These are phyloP conservation scores for Leptarthrus brevirostris DNA, from an alignment of 2,888 invertebrate species.

Conservation along the genomic window DNA sequence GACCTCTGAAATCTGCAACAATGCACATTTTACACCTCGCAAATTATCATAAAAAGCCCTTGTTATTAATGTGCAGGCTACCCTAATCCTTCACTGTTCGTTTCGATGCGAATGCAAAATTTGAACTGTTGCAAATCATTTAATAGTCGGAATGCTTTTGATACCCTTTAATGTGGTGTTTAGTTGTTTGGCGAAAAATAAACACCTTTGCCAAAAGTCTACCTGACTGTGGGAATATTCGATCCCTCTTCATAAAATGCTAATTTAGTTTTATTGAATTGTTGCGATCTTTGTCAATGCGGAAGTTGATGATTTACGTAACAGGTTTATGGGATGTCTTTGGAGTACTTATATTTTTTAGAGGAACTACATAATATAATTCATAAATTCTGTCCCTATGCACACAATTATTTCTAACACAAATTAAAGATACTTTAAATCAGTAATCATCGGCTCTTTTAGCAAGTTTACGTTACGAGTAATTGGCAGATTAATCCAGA, in stretches of 20 bases:
- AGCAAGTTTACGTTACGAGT: no score
- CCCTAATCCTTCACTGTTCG: slow-evolving; percentile 10
- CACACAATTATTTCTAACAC: no score
- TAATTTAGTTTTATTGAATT: slow-evolving; percentile 15
- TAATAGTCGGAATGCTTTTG: slow-evolving; percentile 18
- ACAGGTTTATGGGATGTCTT: not conserved
- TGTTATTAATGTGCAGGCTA: slow-evolving; percentile 15
- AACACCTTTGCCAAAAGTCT: slow-evolving; percentile 20
- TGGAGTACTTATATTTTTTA: no score
- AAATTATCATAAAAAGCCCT: slow-evolving; percentile 52
- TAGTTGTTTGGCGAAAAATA: slow-evolving; percentile 1
- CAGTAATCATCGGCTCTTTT: no score
- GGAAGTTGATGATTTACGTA: slow-evolving; percentile 2
- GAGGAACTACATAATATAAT: no score
- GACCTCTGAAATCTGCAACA: slow-evolving; percentile 49
- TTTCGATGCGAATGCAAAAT: no score
- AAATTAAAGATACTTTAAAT: no score
- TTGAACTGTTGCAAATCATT: slow-evolving; percentile 48
- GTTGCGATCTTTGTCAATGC: not conserved
- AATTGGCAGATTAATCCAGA: no score
- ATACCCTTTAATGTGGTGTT: slow-evolving; percentile 20
- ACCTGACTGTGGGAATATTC: slow-evolving; percentile 36
- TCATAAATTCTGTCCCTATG: no score
- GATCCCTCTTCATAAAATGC: slow-evolving; percentile 20
- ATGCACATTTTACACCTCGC: slow-evolving; percentile 51